Evolutionary conservation across 2,888 invertebrate genomes (phyloP), one percentile per base, ranked within the genome.

Genomic region (Orthosia gracilis): DNA sequence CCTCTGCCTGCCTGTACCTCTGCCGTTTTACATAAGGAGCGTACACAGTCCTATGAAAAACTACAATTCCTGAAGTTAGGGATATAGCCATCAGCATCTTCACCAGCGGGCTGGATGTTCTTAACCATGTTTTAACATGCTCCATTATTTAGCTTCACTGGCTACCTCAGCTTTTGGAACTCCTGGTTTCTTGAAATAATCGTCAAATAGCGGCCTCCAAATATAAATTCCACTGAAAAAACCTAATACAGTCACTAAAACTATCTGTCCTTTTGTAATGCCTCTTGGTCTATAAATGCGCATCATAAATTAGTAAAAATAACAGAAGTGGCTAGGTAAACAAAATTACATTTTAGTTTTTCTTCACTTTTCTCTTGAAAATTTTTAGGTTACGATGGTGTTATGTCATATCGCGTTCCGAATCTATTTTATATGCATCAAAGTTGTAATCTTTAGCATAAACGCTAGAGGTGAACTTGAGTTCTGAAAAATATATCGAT

Each of bases 201-300:
- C 92, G 72, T 93, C 89, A 68, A 97, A 91, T 12, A 96, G 58
- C 3, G 97, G 97, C 87, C 92, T 94, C 97, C 97, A 97, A 84
- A 97, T 95, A 83, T 97, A 97, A 78, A 95, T 83, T 78, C 97
- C 97, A 71, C 95, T 89, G 61, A 95, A 84, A 68, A 95, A 90
- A 45, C 97, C 97, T 66, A 97, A 79, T 82, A 95, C 76, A 50
- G 94, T 87, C 18, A 92, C 94, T 61, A 97, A 74, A 67, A 91
- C 85, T 76, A 97, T 77, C 87, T 97, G 96, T 69, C 92, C 89
- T 80, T 70, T 95, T 18, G 94, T 92, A 76, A 97, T 76, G 61
- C 95, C 92, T 83, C 89, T 91, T 40, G 95, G 95, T 87, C 88
- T 94, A 81, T 93, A 92, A 80, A 97, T 95, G 85, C 92, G 93